These are phyloP conservation scores for Corythornis madagascariensis DNA, from an alignment of 2,113 vertebrate species.

Conservation along the genomic window DNA sequence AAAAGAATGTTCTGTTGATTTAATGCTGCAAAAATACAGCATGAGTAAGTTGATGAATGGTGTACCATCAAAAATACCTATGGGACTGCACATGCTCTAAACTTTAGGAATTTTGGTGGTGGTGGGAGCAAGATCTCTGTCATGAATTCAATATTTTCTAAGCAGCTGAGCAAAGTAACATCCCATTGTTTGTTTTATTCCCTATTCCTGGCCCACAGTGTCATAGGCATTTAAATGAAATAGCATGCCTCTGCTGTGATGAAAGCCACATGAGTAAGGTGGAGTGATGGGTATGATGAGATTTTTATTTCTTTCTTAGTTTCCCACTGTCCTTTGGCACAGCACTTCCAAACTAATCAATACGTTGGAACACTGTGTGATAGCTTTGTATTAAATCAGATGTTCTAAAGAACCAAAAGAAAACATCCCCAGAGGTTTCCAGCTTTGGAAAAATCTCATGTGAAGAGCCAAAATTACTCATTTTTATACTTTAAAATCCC, in stretches of 20 bases:
- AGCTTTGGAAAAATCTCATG: not conserved
- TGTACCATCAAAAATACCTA: not conserved
- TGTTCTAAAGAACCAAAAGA: not conserved
- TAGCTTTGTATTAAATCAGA: not conserved
- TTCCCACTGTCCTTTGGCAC: not conserved
- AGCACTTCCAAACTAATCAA: not conserved
- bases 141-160: not conserved
- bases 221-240: not conserved
- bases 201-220: not conserved
- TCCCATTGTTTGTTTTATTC: not conserved
- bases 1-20: not conserved
- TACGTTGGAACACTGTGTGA: not conserved
- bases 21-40: not conserved
- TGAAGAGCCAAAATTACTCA: not conserved
- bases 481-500: not conserved
- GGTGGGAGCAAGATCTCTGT: not conserved
- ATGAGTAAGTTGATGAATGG: not conserved
- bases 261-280: not conserved
- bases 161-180: not conserved
- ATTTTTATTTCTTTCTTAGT: accelerated
- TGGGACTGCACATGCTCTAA: not conserved
- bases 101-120: not conserved
- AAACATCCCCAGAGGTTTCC: not conserved
- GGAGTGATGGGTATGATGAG: not conserved
- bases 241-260: not conserved